Evolutionary conservation across 1,140 invertebrate species (phyloP).

Genomic region (Theocolax elegans): DNA sequence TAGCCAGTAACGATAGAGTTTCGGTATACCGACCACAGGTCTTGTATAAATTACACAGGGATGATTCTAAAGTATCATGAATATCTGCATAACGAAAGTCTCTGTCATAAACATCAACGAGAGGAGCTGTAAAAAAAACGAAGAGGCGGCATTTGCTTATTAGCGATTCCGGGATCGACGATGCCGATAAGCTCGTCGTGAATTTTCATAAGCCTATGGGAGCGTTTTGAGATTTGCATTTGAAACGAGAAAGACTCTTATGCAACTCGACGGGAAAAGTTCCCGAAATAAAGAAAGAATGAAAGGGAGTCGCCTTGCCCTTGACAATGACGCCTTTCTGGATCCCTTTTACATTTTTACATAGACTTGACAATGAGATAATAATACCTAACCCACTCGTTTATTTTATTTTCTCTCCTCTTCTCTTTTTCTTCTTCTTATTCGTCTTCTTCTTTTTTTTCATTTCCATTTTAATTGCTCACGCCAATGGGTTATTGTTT

Average conservation of each 20-base stretch:
- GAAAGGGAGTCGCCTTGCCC: background rate
- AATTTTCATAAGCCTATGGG: conserved; percentile 34
- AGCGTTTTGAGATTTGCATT: conserved; percentile 32
- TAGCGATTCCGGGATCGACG: background rate
- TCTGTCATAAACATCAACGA: too few species aligned
- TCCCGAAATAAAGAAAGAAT: background rate
- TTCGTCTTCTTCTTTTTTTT: background rate
- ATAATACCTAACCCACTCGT: conserved; percentile 36
- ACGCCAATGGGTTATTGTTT: background rate
- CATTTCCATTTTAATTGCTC: conserved; percentile 7
- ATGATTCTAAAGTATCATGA: too few species aligned
- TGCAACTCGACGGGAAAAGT: conserved; percentile 22
- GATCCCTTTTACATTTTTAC: too few species aligned
- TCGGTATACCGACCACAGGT: too few species aligned
- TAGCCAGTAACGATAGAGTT: too few species aligned
- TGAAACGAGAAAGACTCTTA: conserved; percentile 26
- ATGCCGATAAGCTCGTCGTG: conserved; percentile 15
- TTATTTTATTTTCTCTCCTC: conserved; percentile 6
- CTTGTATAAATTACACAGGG: too few species aligned
- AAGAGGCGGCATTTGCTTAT: background rate
- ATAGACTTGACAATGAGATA: conserved; percentile 13
- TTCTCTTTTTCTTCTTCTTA: conserved; percentile 7
- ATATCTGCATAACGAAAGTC: too few species aligned
- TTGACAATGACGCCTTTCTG: background rate
- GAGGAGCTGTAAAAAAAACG: too few species aligned